A percentile compares a stretch with the other conserved stretches of the same genome.
phyloP scores from a whole-genome alignment of 2,888 invertebrate species.

The Alloplasta piceator region DNA sequence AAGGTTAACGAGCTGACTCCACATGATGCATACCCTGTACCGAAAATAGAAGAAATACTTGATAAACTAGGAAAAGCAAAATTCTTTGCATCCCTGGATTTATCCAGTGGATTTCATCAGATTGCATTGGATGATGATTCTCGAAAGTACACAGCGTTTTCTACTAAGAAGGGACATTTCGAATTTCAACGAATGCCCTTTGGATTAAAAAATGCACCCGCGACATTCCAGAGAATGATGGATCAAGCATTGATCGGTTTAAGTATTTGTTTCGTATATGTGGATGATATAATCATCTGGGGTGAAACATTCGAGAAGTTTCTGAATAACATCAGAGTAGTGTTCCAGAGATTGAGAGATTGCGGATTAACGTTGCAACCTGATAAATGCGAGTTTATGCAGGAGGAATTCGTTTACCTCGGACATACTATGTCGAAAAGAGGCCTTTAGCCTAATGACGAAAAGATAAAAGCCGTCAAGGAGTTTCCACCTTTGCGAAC shows the following conservation, averaged over 20 bases:
- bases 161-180: slow-evolving; percentile 43
- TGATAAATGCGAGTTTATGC: slow-evolving; percentile 20
- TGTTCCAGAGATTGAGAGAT: background rate
- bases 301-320: slow-evolving; percentile 11
- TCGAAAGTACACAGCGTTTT: no score
- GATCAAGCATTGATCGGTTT: slow-evolving; percentile 1
- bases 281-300: slow-evolving; percentile 12
- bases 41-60: slow-evolving; percentile 61
- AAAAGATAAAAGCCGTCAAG: slow-evolving; percentile 10
- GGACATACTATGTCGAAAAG: slow-evolving; percentile 4
- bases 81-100: slow-evolving; percentile 68
- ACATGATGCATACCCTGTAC: slow-evolving; percentile 45
- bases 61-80: slow-evolving; percentile 65
- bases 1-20: slow-evolving; percentile 42
- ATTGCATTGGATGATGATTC: slow-evolving; percentile 58
- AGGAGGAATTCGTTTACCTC: slow-evolving; percentile 7
- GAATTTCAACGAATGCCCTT: slow-evolving; percentile 22
- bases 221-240: slow-evolving; percentile 19
- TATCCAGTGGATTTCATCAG: slow-evolving; percentile 69
- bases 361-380: slow-evolving; percentile 5
- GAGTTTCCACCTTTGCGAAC: slow-evolving; percentile 10
- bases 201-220: no score
- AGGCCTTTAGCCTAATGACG: slow-evolving; percentile 7
- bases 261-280: no score
- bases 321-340: slow-evolving; percentile 1